Conservation (phyloP, 2,797 vertebrate species). For the Aselliscus stoliczkanus region DNA sequence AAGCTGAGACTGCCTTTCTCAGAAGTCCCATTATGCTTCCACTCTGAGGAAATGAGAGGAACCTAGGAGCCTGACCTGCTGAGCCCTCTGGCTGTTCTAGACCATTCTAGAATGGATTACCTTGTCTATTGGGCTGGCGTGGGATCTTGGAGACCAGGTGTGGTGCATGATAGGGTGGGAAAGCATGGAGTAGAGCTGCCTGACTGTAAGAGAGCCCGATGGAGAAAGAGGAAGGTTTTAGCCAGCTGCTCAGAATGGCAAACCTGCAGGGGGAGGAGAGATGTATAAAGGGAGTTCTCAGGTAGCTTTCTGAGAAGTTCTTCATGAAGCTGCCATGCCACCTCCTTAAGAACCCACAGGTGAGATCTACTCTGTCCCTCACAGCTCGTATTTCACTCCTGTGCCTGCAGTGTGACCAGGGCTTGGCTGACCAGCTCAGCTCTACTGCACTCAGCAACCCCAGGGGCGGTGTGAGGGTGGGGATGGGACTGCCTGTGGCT, state of each 20-base stretch:
- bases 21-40: not conserved
- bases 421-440: not conserved
- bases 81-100: not conserved
- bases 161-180: not conserved
- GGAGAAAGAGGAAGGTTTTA: not conserved
- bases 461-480: rapidly evolving
- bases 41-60: not conserved
- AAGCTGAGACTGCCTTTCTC: not conserved
- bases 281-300: not conserved
- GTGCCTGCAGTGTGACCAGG: not conserved
- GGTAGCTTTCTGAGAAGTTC: not conserved
- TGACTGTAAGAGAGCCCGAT: not conserved
- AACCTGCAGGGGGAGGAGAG: not conserved
- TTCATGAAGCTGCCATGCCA: not conserved
- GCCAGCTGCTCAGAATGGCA: not conserved
- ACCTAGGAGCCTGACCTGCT: not conserved
- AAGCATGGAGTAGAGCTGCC: not conserved
- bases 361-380: not conserved
- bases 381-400: not conserved
- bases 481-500: not conserved
- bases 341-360: not conserved
- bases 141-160: not conserved
- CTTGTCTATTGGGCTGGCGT: not conserved
- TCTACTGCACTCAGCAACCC: not conserved
- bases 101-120: not conserved